Percentiles rank a stretch among this genome's conserved stretches.
Evolutionary conservation across 2,113 vertebrate genomes (phyloP).

Genomic region (Apodemus sylvaticus): DNA sequence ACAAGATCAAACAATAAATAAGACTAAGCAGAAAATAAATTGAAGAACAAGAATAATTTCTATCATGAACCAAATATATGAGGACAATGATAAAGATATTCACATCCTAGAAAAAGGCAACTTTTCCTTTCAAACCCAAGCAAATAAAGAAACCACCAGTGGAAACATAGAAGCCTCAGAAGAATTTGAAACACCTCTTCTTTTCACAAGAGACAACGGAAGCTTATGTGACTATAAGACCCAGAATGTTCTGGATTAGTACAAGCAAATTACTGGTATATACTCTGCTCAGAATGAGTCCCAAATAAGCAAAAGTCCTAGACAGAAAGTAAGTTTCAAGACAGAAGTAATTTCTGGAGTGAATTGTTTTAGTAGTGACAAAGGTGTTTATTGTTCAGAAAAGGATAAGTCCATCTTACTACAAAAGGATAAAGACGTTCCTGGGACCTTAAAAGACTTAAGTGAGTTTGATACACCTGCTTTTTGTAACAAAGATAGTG

Average conservation of each 20-base stretch:
- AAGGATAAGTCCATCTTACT: slow-evolving; percentile 23
- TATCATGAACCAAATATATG: slow-evolving; percentile 51
- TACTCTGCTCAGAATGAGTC: slow-evolving; percentile 62
- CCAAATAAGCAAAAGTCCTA: slow-evolving; percentile 47
- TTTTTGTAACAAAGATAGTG: slow-evolving; percentile 43
- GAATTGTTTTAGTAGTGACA: slow-evolving; percentile 16
- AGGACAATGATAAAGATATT: slow-evolving; percentile 33
- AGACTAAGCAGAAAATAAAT: slow-evolving; percentile 55
- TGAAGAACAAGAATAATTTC: slow-evolving; percentile 71
- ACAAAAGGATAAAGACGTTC: slow-evolving; percentile 54
- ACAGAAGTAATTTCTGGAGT: slow-evolving; percentile 69
- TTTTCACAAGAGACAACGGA: slow-evolving; percentile 30
- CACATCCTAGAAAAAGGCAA: slow-evolving; percentile 2
- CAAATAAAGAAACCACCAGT: slow-evolving; percentile 36
- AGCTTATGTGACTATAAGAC: not conserved
- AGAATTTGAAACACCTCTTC: slow-evolving; percentile 38
- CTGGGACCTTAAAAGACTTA: slow-evolving; percentile 14
- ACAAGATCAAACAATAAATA: slow-evolving; percentile 39
- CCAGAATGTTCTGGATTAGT: slow-evolving; percentile 35
- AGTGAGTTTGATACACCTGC: slow-evolving; percentile 32
- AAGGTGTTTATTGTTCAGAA: slow-evolving; percentile 26
- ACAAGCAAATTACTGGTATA: slow-evolving; percentile 6
- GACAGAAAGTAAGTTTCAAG: slow-evolving; percentile 64
- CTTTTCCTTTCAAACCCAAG: not conserved
- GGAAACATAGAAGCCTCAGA: not conserved